These are phyloP conservation scores for Muscicapa adusta DNA, from an alignment of 2,113 vertebrate species.

Conservation along the genomic window DNA sequence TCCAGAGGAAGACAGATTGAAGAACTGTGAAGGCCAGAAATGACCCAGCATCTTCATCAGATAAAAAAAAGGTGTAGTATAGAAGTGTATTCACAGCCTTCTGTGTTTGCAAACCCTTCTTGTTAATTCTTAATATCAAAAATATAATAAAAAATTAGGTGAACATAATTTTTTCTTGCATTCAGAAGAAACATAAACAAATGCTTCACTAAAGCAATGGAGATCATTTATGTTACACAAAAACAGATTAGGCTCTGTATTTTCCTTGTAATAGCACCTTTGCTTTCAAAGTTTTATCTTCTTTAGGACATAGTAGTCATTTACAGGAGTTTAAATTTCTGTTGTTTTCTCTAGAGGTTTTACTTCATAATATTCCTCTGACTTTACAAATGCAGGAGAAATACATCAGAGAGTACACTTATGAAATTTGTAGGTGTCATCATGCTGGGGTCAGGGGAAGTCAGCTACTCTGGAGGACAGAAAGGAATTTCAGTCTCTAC, in stretches of 20 bases:
- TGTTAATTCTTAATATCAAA: background rate
- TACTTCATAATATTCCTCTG: background rate
- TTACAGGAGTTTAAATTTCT: background rate
- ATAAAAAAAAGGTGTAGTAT: background rate
- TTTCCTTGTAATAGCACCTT: background rate
- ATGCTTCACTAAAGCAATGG: background rate
- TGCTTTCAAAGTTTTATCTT: background rate
- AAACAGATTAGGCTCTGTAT: background rate
- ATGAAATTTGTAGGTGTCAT: background rate
- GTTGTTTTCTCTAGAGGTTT: background rate
- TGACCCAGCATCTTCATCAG: background rate
- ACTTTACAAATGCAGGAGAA: background rate
- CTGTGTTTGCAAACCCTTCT: background rate
- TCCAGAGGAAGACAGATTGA: background rate
- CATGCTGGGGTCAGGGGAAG: background rate
- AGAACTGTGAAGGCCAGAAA: background rate
- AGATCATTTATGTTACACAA: background rate
- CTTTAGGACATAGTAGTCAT: background rate
- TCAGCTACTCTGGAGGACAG: background rate
- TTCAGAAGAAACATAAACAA: background rate
- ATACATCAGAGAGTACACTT: background rate
- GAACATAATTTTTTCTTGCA: background rate
- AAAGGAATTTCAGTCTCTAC: background rate
- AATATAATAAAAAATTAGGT: background rate
- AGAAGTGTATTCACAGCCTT: background rate